Base-by-base conservation (phyloP, 2,113 vertebrate genomes). In the Thomomys bottae region DNA sequence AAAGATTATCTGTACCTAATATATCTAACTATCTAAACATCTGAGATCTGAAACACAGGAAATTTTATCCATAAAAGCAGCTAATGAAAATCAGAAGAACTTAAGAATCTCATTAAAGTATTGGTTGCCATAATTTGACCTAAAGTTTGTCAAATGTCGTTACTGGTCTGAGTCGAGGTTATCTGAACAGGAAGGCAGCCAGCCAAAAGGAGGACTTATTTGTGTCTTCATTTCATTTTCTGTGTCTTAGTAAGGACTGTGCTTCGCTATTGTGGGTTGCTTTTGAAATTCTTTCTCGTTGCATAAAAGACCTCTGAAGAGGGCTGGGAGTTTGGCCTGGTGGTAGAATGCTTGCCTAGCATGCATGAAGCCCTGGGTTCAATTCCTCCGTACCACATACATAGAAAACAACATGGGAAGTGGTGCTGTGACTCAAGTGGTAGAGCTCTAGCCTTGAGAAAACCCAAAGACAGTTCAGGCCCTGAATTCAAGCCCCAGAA, bases 251-350 rank as follows among this genome's bases (percentile, higher is more conserved):
- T 54, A 70, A 8, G 59, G 72, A 6, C 10, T 59, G 21, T 63
- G 68, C 73, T 84, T 40, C 54, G 66, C 73, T 61, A 5, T 57
- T 80, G n/a, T 49, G 36, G 57, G 38, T 94, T 81, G n/a, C 49
- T 79, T 88, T 71, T 40, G 66, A 90, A 92, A 94, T 83, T 77
- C 63, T 77, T 66, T 67, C 82, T 66, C 61, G n/a, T 77, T 84
- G 28, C 67, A 59, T 72, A 40, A 18, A 40, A 36, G 49, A 64
- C 68, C 67, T 38, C 0, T 26, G 45, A 83, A 45, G 17, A 36
- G 24, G 40, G 64, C 3, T 45, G n/a, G n/a, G n/a, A n/a, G n/a
- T n/a, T n/a, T n/a, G n/a, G n/a, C n/a, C n/a, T n/a, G n/a, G n/a
- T n/a, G n/a, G n/a, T n/a, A n/a, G n/a, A n/a, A n/a, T n/a, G n/a